Evolutionary conservation across 2,113 vertebrate species (phyloP).

Genomic region (Agapornis roseicollis): DNA sequence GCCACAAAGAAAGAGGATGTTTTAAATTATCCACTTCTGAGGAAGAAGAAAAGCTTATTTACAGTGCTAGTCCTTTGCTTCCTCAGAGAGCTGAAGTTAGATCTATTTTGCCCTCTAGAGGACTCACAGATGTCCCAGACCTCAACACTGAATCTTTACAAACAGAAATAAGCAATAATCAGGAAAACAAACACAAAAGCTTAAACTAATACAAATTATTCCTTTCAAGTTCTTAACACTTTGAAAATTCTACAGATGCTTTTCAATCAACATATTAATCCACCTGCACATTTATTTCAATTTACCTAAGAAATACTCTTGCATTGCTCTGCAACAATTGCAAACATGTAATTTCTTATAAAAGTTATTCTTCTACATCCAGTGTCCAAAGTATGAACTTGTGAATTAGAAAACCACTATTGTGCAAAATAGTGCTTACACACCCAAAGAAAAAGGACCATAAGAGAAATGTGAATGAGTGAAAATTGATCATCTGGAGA

Average conservation of each 20-base stretch:
- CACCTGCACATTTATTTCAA: not conserved
- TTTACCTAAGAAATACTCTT: not conserved
- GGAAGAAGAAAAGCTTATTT: not conserved
- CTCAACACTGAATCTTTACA: not conserved
- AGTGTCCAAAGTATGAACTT: not conserved
- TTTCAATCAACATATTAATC: not conserved
- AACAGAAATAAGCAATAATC: not conserved
- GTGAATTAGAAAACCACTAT: not conserved
- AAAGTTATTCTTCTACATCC: not conserved
- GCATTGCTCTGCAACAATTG: not conserved
- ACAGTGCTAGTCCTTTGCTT: not conserved
- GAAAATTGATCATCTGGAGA: not conserved
- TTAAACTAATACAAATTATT: not conserved
- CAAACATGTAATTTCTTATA: not conserved
- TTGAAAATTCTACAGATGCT: not conserved
- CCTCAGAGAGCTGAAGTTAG: not conserved
- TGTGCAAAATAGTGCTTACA: not conserved
- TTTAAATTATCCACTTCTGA: conserved; percentile 36
- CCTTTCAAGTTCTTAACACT: not conserved
- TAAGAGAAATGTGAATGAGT: not conserved
- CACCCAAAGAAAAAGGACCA: too few relatives aligned
- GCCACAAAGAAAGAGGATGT: conserved; percentile 21
- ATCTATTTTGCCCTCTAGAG: not conserved
- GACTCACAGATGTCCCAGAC: not conserved
- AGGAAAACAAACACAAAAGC: not conserved